Evolutionary conservation across 2,888 invertebrate genomes (phyloP).

Genomic region (Watsonalla binaria): DNA sequence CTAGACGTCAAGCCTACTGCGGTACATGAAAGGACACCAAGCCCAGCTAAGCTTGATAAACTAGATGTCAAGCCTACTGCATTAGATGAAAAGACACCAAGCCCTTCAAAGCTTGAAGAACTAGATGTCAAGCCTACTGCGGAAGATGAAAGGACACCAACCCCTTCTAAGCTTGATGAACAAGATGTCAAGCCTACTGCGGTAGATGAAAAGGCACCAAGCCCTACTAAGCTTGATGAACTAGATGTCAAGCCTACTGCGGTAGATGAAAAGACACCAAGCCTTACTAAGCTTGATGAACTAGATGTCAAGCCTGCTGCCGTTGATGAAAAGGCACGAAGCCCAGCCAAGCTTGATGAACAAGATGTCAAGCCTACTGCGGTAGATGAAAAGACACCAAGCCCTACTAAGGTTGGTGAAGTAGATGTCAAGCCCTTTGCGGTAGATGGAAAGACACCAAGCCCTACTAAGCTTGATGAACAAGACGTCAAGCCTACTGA

Average conservation of each 20-base stretch:
- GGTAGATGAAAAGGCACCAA: not conserved
- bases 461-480: too few species aligned
- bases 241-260: slow-evolving; percentile 2
- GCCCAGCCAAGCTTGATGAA: too few species aligned
- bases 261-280: slow-evolving; percentile 6
- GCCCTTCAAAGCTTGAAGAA: not conserved
- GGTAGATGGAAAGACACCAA: too few species aligned
- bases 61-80: not conserved
- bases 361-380: not conserved
- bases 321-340: too few species aligned
- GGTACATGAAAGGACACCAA: not conserved
- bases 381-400: not conserved
- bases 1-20: slow-evolving; percentile 1
- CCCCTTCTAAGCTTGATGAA: not conserved
- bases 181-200: too few species aligned
- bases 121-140: too few species aligned
- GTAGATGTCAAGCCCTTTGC: too few species aligned
- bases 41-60: not conserved
- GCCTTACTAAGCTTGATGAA: slow-evolving; percentile 1
- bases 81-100: slow-evolving; percentile 6
- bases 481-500: too few species aligned
- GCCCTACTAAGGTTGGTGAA: not conserved
- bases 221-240: not conserved
- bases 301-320: not conserved
- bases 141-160: not conserved